Conservation (phyloP, 2,113 vertebrate species). For the Nymphicus hollandicus region DNA sequence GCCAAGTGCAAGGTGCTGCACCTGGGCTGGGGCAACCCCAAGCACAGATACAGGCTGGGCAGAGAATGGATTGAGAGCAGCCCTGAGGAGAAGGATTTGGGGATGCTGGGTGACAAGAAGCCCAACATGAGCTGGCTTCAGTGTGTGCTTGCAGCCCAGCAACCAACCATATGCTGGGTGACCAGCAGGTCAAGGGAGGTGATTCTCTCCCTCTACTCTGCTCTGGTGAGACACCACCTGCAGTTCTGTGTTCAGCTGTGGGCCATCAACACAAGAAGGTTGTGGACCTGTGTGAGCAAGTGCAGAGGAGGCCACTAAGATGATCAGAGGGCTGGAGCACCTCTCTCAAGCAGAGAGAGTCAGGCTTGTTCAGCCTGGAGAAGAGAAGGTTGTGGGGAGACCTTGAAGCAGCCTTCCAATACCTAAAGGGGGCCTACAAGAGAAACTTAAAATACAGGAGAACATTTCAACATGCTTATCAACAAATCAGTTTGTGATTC, state of each 20-base stretch:
- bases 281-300: not conserved
- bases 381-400: not conserved
- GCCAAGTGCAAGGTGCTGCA: not conserved
- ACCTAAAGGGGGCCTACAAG: not conserved
- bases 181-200: not conserved
- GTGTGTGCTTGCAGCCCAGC: not conserved
- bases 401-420: not conserved
- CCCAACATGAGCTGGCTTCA: not conserved
- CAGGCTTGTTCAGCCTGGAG: not conserved
- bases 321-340: not conserved
- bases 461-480: not conserved
- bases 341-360: not conserved
- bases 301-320: not conserved
- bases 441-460: not conserved
- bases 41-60: not conserved
- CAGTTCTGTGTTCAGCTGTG: not conserved
- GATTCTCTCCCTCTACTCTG: not conserved
- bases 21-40: not conserved
- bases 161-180: not conserved
- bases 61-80: not conserved
- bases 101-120: not conserved
- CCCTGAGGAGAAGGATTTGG: not conserved
- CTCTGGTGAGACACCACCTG: not conserved
- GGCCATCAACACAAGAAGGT: not conserved
- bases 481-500: not conserved